Evolutionary conservation across 2,113 vertebrate genomes (phyloP), one percentile per base, ranked within the genome.

Genomic region (Thunnus thynnus): DNA sequence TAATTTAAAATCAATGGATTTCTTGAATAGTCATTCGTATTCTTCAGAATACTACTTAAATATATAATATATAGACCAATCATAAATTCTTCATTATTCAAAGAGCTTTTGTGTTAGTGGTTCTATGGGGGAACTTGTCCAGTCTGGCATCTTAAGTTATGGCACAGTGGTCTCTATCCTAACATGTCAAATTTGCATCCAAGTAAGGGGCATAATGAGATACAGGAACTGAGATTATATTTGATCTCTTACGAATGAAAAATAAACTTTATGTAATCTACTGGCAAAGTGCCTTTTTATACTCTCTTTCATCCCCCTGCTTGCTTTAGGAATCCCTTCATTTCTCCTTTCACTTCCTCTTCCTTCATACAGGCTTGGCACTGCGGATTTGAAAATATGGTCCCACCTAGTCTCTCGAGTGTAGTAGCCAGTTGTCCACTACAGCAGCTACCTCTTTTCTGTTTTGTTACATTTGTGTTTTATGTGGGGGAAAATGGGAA

Each of bases 141-240:
- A 52, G 72, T 76, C 71, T 64, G 72, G 79, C 83, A 36, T 87
- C 75, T 86, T 88, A 50, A 81, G 80, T 81, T 93, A 91, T 90
- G 91, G 91, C 92, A 93, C 93, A 89, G 83, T 89, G 87, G 85
- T 87, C 83, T 81, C 85, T 58, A 47, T 87, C 66, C 72, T 70
- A 63, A 86, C 76, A 36, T 46, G 68, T 64, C 52, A 46, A 58
- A 80, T 78, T 55, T 74, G 51, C 56, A 25, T 74, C 32, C 14
- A 48, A 41, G 18, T 64, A 61, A 82, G 30, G 72, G 68, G 65
- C 8, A 17, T 66, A 54, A n/a, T n/a, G n/a, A 69, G 20, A 46
- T 6, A 65, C 44, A 56, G 46, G 61, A 44, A 73, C 48, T 78
- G 73, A 64, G 22, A 60, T 68, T 25, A 76, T 41, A 22, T 77